Evolutionary conservation across 2,888 invertebrate genomes (phyloP).

Genomic region (Clivina fossor): DNA sequence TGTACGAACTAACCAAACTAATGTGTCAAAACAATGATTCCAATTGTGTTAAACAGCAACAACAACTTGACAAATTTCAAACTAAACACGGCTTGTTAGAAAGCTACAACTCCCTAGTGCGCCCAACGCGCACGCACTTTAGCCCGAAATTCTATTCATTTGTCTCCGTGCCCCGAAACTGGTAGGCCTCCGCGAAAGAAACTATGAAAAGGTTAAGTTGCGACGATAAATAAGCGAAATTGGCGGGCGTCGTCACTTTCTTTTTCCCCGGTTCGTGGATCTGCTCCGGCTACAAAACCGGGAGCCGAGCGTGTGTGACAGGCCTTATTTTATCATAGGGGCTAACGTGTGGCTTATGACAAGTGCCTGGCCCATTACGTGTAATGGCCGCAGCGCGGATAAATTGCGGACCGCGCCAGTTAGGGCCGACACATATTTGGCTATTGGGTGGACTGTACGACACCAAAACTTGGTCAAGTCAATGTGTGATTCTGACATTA

Average conservation of each 20-base stretch:
- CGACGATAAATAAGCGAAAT: constrained; percentile 17
- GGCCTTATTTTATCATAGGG: constrained; percentile 35
- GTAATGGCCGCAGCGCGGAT: constrained; percentile 34
- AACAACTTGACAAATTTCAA: no score
- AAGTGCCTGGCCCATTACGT: constrained; percentile 35
- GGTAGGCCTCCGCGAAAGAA: no score
- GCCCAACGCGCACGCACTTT: constrained; percentile 15
- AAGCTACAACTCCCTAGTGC: no score
- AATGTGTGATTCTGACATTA: no score
- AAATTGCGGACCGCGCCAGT: constrained; percentile 25
- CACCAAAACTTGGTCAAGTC: no score
- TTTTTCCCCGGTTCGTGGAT: constrained; percentile 24
- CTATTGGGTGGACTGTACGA: constrained; percentile 1
- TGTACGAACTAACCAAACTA: no score
- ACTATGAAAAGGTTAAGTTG: constrained; percentile 26
- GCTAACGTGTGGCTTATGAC: constrained; percentile 35
- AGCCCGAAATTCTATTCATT: constrained; percentile 21
- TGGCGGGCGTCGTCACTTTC: not conserved
- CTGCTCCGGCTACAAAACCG: constrained; percentile 15
- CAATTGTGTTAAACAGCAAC: no score
- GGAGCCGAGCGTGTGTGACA: constrained; percentile 16
- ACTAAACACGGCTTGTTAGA: no score
- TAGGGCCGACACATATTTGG: constrained; percentile 9
- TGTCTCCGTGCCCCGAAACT: no score
- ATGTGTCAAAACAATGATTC: no score